Evolutionary conservation across 2,888 invertebrate genomes (phyloP).

Genomic region (Harpalus rubripes): DNA sequence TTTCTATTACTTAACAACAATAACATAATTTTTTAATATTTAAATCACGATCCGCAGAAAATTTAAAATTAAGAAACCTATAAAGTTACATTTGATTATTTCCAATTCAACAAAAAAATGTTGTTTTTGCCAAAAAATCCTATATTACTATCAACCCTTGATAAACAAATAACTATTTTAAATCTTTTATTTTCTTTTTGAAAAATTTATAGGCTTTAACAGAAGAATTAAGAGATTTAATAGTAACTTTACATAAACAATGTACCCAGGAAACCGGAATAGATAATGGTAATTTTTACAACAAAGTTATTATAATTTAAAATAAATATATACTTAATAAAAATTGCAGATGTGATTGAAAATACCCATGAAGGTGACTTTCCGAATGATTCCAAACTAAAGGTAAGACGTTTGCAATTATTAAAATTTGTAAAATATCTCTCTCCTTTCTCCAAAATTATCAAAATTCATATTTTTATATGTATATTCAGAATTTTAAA

Average conservation of each 20-base stretch:
- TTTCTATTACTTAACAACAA: no score
- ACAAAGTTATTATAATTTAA: no score
- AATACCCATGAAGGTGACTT: slow-evolving; percentile 66
- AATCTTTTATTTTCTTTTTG: slow-evolving; percentile 54
- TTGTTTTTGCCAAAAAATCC: no score
- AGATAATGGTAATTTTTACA: slow-evolving; percentile 58
- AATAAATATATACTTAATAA: neutral
- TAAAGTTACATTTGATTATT: no score
- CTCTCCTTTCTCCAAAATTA: neutral
- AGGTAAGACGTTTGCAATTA: slow-evolving; percentile 57
- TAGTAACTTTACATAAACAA: slow-evolving; percentile 62
- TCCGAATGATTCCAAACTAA: slow-evolving; percentile 66
- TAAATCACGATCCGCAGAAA: no score
- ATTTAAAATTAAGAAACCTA: no score
- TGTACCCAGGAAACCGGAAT: slow-evolving; percentile 64
- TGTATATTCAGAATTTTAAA: no score
- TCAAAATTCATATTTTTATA: neutral
- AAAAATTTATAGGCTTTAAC: slow-evolving; percentile 48
- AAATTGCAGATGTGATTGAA: slow-evolving; percentile 58
- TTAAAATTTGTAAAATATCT: neutral
- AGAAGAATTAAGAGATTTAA: slow-evolving; percentile 58
- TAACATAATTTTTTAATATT: no score
- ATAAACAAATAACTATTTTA: neutral
- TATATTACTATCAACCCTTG: no score
- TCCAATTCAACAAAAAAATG: no score